Evolutionary conservation across 2,888 invertebrate genomes (phyloP), one percentile per base, ranked within the genome.

Genomic region (Lepidochrysops patricia): DNA sequence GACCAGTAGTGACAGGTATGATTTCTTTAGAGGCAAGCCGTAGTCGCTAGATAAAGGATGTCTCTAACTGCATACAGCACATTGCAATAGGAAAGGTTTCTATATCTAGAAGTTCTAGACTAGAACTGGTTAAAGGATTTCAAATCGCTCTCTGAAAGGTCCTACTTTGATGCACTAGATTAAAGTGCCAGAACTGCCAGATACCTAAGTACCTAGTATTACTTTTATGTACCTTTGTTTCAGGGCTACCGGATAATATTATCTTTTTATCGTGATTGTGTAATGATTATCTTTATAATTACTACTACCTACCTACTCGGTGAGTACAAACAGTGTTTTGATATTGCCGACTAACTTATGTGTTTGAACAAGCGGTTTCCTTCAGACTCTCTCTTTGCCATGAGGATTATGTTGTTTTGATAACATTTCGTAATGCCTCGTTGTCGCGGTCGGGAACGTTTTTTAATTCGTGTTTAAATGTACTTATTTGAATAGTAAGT

Each of bases 261-360:
- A 54, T 54, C 54, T 54, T 54, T 54, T 54, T 32, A 54, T 54
- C 54, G 32, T 32, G 12, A 29, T 54, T 54, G 54, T 54, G 54
- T 54, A 54, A 54, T 54, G 27, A 54, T 32, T 32, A 54, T 54
- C 54, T 29, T 54, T 2, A 54, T 43, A 19, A 43, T 19, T 43
- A n/a, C n/a, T n/a, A n/a, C n/a, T n/a, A n/a, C n/a, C n/a, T n/a
- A 23, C 23, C 43, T 43, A 19, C 1, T 43, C 43, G 43, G 43
- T 43, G 12, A 54, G 54, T 54, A 32, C 15, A 29, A 12, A 54
- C 15, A 54, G 9, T 32, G 54, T 32, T 54, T 32, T 54, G 32
- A 54, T 19, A 29, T 19, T 32, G 15, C 54, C 32, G 54, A 54
- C 54, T 43, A 7, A 1, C n/a, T 29, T 32, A 54, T 27, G 13